These are phyloP conservation scores for Vireo griseus DNA, from an alignment of 2,797 vertebrate species.

Conservation along the genomic window DNA sequence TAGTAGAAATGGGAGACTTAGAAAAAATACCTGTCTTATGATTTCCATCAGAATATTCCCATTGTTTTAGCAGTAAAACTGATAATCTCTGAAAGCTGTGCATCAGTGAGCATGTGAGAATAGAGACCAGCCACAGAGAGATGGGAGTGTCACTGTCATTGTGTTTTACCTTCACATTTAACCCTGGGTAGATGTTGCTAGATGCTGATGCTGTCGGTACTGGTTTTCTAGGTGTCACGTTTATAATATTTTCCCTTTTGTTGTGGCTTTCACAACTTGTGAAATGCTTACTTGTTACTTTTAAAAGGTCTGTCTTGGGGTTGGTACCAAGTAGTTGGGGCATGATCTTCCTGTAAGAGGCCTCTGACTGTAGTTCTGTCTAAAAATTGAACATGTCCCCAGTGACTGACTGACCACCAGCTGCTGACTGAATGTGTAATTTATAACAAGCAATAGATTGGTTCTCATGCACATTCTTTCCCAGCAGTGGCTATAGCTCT, in stretches of 20 bases:
- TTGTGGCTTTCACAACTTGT: neutral
- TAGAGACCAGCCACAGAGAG: neutral
- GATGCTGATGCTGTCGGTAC: neutral
- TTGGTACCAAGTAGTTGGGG: neutral
- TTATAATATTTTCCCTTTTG: neutral
- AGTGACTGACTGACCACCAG: neutral
- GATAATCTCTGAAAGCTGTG: neutral
- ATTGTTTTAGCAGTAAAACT: neutral
- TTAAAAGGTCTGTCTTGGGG: neutral
- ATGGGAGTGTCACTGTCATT: neutral
- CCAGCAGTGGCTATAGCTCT: neutral
- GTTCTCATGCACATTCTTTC: neutral
- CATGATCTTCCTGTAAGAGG: neutral
- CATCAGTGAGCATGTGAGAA: fast-evolving
- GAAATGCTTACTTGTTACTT: neutral
- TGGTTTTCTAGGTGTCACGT: neutral
- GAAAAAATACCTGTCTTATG: neutral
- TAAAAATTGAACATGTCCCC: neutral
- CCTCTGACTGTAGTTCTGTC: neutral
- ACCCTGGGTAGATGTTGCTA: neutral
- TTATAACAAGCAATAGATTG: neutral
- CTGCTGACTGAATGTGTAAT: neutral
- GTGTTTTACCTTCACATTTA: neutral
- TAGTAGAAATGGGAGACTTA: neutral
- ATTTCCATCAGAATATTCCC: neutral